Conservation (phyloP, 2,888 invertebrate species). For the Oasisia sp. region DNA sequence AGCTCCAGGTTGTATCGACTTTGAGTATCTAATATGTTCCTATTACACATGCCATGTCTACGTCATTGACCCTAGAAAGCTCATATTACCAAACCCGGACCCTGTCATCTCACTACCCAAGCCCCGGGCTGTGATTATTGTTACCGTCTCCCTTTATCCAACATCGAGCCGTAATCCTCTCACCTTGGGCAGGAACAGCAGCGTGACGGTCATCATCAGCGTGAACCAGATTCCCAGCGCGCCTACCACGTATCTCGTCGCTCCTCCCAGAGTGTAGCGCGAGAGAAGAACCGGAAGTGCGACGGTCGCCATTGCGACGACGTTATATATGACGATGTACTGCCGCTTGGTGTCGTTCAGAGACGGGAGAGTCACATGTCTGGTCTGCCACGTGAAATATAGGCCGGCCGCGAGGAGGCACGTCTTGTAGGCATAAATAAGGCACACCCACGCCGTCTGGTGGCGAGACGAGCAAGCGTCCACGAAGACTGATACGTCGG, state of each 20-base stretch:
- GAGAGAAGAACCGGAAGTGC: constrained; percentile 34
- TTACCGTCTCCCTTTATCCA: no score
- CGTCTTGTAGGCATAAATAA: constrained; percentile 36
- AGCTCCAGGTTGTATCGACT: no score
- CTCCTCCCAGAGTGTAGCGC: not conserved
- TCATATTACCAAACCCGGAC: no score
- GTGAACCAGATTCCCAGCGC: constrained; percentile 32
- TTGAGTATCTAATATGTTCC: no score
- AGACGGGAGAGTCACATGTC: constrained; percentile 39
- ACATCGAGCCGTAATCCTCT: not conserved
- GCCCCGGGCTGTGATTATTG: no score
- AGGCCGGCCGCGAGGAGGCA: constrained; percentile 30
- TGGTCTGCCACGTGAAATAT: constrained; percentile 37
- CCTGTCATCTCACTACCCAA: no score
- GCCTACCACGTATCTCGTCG: constrained; percentile 31
- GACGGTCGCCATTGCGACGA: constrained; percentile 32
- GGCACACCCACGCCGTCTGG: constrained; percentile 34
- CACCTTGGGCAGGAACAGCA: constrained; percentile 40
- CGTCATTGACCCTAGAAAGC: no score
- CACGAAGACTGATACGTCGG: constrained; percentile 24
- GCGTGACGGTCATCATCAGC: constrained; percentile 31
- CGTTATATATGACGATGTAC: constrained; percentile 28
- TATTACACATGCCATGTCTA: no score
- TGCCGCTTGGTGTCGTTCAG: constrained; percentile 34
- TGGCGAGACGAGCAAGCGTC: constrained; percentile 34